Percentiles rank a stretch among this genome's conserved stretches.
phyloP scores from a whole-genome alignment of 2,113 vertebrate species.

The Thamnophis sirtalis region DNA sequence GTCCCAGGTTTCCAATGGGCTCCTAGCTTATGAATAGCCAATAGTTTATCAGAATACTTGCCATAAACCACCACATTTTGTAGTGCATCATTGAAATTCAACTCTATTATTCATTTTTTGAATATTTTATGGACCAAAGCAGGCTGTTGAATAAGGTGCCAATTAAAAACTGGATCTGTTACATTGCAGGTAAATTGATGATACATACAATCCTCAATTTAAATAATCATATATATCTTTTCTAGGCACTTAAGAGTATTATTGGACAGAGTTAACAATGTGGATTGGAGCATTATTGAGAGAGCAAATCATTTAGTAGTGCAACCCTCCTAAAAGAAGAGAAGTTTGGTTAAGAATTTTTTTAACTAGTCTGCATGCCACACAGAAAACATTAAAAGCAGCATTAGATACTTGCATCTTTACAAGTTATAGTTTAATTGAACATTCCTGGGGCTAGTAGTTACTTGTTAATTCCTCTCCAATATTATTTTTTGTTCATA shows the following conservation, averaged over 20 bases:
- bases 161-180: constrained; percentile 62
- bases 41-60: neutral
- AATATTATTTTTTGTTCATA: neutral
- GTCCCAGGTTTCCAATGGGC: constrained; percentile 5
- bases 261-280: neutral
- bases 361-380: neutral
- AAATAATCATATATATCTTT: neutral
- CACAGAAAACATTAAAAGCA: neutral
- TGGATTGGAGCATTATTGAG: neutral
- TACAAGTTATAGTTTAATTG: neutral
- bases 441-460: neutral
- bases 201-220: constrained; percentile 35
- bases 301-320: neutral
- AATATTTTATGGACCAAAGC: neutral
- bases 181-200: constrained; percentile 23
- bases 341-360: neutral
- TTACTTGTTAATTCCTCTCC: neutral
- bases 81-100: constrained; percentile 12
- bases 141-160: constrained; percentile 41
- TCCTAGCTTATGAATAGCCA: neutral
- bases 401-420: neutral
- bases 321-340: neutral
- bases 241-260: neutral
- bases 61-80: neutral
- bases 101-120: constrained; percentile 15